Evolutionary conservation across 2,797 vertebrate genomes (phyloP), one percentile per base, ranked within the genome.

Genomic region (Perodicticus potto): DNA sequence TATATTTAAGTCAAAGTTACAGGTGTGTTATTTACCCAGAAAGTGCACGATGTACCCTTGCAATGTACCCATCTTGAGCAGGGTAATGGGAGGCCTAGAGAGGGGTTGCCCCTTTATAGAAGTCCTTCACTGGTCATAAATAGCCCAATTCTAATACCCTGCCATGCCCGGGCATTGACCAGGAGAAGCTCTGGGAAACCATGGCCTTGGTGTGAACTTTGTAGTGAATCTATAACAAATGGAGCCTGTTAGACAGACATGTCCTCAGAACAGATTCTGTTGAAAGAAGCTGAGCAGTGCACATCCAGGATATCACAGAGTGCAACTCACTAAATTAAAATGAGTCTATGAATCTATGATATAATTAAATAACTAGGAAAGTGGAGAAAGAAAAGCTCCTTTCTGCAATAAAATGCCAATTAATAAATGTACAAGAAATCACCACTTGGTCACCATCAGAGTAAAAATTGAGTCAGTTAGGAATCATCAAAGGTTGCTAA

Each of bases 391-490:
- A 32, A 91, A 80, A 55, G 4, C 6, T 14, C 1, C 55, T 80
- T 53, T 55, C 70, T 61, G 22, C 14, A 87, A 89, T 80, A 91
- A 61, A 96, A 94, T 55, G 53, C 3, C 40, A 78, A 67, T 78
- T 86, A 49, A 61, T 49, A 89, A 67, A 87, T 25, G 9, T 37
- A 70, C 22, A 34, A 61, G 37, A 40, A 93, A 29, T 67, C 3
- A 77, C 12, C 14, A 17, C 32, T 45, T 53, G 55, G n/a, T n/a
- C 25, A 53, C 19, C 19, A 57, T 69, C 43, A 45, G 12, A 63
- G 45, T 27, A 89, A 85, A 81, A 84, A 22, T 17, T 37, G 11
- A 57, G 11, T 80, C 43, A 84, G 32, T 34, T 16, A 92, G 65
- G 65, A 89, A 70, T 78, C 20, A 57, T 57, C 77, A 57, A 57